phyloP scores from a whole-genome alignment of 2,888 invertebrate species.

The Anaspis maculata region DNA sequence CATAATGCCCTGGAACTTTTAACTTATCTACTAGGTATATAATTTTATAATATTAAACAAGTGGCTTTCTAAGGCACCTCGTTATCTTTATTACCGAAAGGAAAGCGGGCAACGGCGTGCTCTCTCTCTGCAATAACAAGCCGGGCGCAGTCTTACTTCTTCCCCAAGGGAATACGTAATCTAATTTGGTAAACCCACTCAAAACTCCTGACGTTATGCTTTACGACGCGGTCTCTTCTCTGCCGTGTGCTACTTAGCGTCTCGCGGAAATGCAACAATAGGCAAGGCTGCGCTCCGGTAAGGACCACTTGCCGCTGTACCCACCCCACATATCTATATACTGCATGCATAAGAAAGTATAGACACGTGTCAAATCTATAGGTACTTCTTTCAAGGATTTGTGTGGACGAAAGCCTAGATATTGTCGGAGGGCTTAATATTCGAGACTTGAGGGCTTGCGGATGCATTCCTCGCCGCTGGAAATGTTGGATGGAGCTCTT shows the following conservation, averaged over 20 bases:
- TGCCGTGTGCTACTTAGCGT: neutral
- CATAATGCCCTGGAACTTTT: slow-evolving; percentile 23
- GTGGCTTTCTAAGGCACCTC: slow-evolving; percentile 32
- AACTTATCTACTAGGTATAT: slow-evolving; percentile 25
- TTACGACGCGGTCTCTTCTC: slow-evolving; percentile 1
- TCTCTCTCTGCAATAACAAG: slow-evolving; percentile 27
- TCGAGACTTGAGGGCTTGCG: no score
- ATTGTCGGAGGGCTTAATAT: no score
- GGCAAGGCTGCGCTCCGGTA: no score
- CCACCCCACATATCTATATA: no score
- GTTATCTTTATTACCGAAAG: slow-evolving; percentile 35
- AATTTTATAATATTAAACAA: slow-evolving; percentile 29
- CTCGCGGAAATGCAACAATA: no score
- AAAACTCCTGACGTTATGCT: slow-evolving; percentile 29
- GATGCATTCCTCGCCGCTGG: no score
- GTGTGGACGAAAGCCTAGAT: no score
- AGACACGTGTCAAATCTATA: no score
- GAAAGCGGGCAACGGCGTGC: slow-evolving; percentile 21
- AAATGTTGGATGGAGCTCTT: no score
- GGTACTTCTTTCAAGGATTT: no score
- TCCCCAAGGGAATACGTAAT: slow-evolving; percentile 29
- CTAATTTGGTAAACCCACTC: slow-evolving; percentile 33
- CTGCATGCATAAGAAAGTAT: no score
- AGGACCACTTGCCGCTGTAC: no score
- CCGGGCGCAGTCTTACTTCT: slow-evolving; percentile 25